Evolutionary conservation across 2,888 invertebrate genomes (phyloP).

Genomic region (Selenia dentaria): DNA sequence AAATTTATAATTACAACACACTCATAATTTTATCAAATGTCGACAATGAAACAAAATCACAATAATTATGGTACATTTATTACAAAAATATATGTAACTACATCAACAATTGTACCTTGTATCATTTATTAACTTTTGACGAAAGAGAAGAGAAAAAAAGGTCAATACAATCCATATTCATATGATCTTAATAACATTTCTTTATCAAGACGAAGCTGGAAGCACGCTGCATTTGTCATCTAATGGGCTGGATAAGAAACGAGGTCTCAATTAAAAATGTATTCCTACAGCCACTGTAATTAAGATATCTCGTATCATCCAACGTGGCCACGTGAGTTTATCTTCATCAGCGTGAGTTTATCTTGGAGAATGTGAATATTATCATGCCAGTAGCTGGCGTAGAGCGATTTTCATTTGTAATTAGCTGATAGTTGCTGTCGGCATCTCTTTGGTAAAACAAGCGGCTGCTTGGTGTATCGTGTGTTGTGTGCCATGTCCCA

Average conservation of each 20-base stretch:
- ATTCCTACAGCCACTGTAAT: constrained; percentile 55
- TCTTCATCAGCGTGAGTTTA: constrained; percentile 35
- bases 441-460: constrained; percentile 42
- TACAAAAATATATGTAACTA: too few relatives aligned
- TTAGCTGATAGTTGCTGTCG: constrained; percentile 41
- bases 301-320: constrained; percentile 61
- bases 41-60: too few relatives aligned
- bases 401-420: constrained; percentile 68
- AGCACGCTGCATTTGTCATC: constrained; percentile 51
- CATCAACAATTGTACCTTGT: too few relatives aligned
- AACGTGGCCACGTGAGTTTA: constrained; percentile 48
- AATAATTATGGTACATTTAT: too few relatives aligned
- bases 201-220: not conserved
- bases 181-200: too few relatives aligned
- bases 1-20: too few relatives aligned
- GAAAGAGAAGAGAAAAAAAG: too few relatives aligned
- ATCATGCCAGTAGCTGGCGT: constrained; percentile 49
- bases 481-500: too few relatives aligned
- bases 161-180: too few relatives aligned
- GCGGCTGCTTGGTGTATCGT: constrained; percentile 30
- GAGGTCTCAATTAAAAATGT: constrained; percentile 62
- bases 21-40: too few relatives aligned
- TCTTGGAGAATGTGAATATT: constrained; percentile 34
- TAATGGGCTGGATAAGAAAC: constrained; percentile 48
- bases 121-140: too few relatives aligned